phyloP scores from a whole-genome alignment of 2,797 vertebrate species.

The Falco concolor region DNA sequence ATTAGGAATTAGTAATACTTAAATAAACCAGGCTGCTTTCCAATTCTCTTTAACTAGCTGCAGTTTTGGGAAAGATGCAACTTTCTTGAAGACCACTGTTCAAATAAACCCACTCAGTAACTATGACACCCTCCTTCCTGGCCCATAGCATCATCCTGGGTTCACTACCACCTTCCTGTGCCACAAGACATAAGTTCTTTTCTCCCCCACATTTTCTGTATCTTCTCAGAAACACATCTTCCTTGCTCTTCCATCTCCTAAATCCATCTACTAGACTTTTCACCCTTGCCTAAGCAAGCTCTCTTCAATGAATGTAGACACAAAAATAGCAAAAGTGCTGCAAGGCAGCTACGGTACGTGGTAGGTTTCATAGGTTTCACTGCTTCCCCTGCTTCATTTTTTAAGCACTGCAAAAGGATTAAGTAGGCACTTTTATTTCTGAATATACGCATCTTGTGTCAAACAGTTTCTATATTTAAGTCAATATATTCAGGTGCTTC shows the following conservation, averaged over 20 bases:
- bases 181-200: background rate
- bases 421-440: constrained; percentile 15
- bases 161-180: background rate
- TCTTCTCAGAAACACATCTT: background rate
- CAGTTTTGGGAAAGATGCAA: background rate
- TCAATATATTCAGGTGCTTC: constrained; percentile 36
- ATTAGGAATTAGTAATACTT: background rate
- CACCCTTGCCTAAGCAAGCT: background rate
- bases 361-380: background rate
- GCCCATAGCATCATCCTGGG: background rate
- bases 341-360: background rate
- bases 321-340: constrained; percentile 27
- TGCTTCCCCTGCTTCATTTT: background rate
- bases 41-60: background rate
- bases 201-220: background rate
- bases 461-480: constrained; percentile 36
- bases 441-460: background rate
- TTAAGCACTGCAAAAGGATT: constrained; percentile 9
- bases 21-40: background rate
- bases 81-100: background rate
- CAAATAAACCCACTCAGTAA: background rate
- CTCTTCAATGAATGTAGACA: background rate
- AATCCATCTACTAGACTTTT: background rate
- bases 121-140: background rate
- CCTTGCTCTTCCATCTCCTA: background rate